Conservation (phyloP, 2,113 vertebrate genomes). For the Barbus barbus region DNA sequence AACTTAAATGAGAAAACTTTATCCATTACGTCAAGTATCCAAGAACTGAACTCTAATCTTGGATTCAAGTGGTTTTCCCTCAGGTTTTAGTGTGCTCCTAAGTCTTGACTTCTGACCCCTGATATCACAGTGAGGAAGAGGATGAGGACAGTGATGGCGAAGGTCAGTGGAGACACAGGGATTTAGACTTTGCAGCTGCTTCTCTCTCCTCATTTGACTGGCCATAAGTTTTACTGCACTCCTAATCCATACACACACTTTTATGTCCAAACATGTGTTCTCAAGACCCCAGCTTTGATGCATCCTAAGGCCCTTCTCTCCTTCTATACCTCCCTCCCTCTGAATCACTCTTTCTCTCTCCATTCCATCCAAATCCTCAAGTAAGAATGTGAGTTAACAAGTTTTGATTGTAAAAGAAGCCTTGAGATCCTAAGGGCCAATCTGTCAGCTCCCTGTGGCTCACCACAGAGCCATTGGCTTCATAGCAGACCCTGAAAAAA, state of each 20-base stretch:
- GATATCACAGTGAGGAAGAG: not conserved
- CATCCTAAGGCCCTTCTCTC: not conserved
- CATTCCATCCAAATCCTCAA: conserved; percentile 1
- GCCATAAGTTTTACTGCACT: conserved; percentile 61
- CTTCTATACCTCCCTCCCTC: not conserved
- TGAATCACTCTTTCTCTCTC: not conserved
- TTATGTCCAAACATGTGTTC: conserved; percentile 25
- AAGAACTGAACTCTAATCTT: not conserved
- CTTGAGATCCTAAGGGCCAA: conserved; percentile 26
- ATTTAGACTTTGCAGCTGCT: conserved; percentile 12
- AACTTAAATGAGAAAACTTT: not conserved
- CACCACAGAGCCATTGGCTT: conserved; percentile 6
- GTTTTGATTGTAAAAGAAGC: conserved; percentile 44
- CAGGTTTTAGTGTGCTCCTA: not conserved
- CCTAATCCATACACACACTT: conserved; percentile 63
- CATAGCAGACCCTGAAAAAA: not conserved
- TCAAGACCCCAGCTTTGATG: not conserved
- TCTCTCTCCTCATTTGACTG: conserved; percentile 21
- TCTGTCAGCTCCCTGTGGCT: conserved; percentile 31
- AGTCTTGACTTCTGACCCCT: not conserved
- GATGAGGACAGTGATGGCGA: not conserved
- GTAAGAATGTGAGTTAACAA: conserved; percentile 32
- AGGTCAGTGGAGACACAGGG: conserved; percentile 5
- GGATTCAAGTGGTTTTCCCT: not conserved
- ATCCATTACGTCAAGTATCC: not conserved